Base-by-base conservation (phyloP, 2,888 invertebrate species). In the Hirtodrosophila alboralis region DNA sequence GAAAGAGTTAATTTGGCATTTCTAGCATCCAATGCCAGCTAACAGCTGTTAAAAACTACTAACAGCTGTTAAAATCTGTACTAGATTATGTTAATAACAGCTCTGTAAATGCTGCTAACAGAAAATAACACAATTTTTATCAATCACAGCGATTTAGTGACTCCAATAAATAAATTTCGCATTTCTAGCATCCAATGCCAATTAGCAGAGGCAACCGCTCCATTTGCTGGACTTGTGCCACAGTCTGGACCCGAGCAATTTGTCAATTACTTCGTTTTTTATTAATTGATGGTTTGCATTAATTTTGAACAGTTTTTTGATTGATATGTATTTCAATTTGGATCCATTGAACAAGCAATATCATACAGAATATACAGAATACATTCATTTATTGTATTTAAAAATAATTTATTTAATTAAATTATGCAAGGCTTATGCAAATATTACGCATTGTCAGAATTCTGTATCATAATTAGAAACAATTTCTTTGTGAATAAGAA, bases 251-350 rank as follows among this genome's bases (percentile, higher is more conserved):
- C 34, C n/a, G n/a, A 56, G 59, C 62, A 57, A 62, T 73, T 73
- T 63, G 64, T 63, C 71, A 71, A 73, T 71, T 70, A 61, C 61
- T 57, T 54, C 18, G n/a, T n/a, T n/a, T n/a, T 73, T 57, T 62
- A 70, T 73, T 73, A 62, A 70, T 70, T 67, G 68, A 66, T 34
- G 61, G 33, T 52, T 60, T 57, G 44, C 26, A 57, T 56, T 21
- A 36, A 30, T 54, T 26, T 26, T 28, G 21, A 13, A 13, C 30
- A 16, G n/a, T 30, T 28, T 4, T 52, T 54, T 43, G 58, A 70
- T 52, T 53, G 64, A 70, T 18, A 18, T 18, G 1, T 67, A 57
- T 48, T 52, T 56, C 37, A 49, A 41, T 41, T 53, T 18, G 5
- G n/a, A n/a, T n/a, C n/a, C n/a, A n/a, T n/a, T n/a, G n/a, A n/a